phyloP scores from a whole-genome alignment of 2,113 vertebrate species.

The human (Homo sapiens) region GRCh38 chr9:89513001-89513500 shows the following conservation, averaged over 20 bases:
- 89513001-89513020: neutral
- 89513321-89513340: neutral
- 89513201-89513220: no score
- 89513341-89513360: neutral
- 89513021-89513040: neutral
- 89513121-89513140: neutral
- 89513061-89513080: constrained; percentile 42
- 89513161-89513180: neutral
- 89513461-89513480: neutral
- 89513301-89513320: neutral
- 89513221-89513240: accelerated
- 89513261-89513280: neutral
- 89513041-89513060: constrained; percentile 46
- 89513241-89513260: no score
- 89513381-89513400: neutral
- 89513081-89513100: constrained; percentile 3
- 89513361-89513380: neutral
- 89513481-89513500: neutral
- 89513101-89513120: constrained; percentile 32
- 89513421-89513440: neutral
- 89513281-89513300: neutral
- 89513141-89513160: neutral
- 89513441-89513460: accelerated
- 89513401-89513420: neutral
- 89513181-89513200: neutral